A percentile compares a stretch with the other conserved stretches of the same genome.
These are phyloP conservation scores for Euglossa dilemma DNA, from an alignment of 1,140 invertebrate species.

Conservation along the genomic window DNA sequence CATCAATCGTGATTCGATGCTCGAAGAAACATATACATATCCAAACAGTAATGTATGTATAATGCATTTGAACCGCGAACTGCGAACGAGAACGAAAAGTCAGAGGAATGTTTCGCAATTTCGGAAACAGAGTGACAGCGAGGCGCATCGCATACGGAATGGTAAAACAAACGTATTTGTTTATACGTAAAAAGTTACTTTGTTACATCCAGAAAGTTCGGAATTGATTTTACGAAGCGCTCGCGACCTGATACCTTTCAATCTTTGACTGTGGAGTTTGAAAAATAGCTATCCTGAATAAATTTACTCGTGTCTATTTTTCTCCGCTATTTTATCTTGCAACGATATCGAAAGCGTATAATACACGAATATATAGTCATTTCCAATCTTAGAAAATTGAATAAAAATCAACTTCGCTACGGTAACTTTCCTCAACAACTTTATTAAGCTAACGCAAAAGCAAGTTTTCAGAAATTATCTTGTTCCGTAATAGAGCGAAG, in stretches of 20 bases:
- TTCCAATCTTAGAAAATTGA: too few species aligned
- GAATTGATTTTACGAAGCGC: slow-evolving; percentile 1
- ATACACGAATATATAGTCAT: too few species aligned
- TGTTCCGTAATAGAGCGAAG: too few species aligned
- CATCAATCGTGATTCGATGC: neutral
- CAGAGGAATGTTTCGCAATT: slow-evolving; percentile 20
- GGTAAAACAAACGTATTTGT: slow-evolving; percentile 5
- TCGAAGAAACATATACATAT: neutral
- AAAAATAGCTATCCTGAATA: neutral
- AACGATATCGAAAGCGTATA: too few species aligned
- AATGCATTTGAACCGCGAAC: neutral
- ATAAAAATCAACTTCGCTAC: too few species aligned
- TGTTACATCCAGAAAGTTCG: neutral
- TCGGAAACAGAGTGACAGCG: neutral
- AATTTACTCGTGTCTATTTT: neutral
- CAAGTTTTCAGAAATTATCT: too few species aligned
- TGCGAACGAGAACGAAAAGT: neutral
- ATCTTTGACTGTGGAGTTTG: neutral
- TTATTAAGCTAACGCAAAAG: too few species aligned
- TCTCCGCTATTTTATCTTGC: too few species aligned
- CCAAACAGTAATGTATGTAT: neutral
- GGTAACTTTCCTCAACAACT: too few species aligned
- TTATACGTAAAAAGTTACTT: neutral
- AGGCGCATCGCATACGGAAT: neutral
- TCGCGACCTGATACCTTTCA: neutral